A percentile compares a stretch with the other conserved stretches of the same genome.
Conservation (phyloP, 1,140 invertebrate genomes). For the Ooceraea biroi region DNA sequence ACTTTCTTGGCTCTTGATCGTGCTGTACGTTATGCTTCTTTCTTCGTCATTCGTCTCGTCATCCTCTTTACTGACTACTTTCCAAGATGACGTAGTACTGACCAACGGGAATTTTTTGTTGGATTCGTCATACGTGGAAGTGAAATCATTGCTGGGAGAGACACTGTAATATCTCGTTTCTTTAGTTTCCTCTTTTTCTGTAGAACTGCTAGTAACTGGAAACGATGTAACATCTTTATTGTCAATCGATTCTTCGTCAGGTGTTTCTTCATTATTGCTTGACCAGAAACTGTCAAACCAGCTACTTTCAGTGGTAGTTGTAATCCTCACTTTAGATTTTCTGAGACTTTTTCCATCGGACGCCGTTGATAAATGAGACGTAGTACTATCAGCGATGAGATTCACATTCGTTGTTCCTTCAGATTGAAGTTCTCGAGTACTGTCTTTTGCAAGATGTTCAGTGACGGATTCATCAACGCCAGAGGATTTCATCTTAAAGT, state of each 20-base stretch:
- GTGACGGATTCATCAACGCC: constrained; percentile 10
- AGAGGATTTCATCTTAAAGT: constrained; percentile 2
- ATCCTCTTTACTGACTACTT: neutral
- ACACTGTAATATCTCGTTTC: neutral
- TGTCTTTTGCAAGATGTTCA: neutral
- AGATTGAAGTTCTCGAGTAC: neutral
- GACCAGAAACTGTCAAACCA: neutral
- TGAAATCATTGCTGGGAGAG: neutral
- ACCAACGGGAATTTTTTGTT: no score
- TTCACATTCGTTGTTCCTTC: neutral
- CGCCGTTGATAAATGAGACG: neutral
- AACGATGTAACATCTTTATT: constrained; percentile 2
- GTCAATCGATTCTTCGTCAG: constrained; percentile 5
- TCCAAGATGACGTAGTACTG: no score
- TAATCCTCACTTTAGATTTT: neutral
- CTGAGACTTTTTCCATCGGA: neutral
- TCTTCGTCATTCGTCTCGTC: neutral
- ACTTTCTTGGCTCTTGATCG: neutral
- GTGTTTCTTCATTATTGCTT: neutral
- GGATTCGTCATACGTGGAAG: neutral
- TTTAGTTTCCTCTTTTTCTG: neutral
- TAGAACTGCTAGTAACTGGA: neutral
- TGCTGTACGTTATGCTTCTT: neutral
- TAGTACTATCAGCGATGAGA: neutral
- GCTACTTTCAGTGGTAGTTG: neutral